Conservation (phyloP, 2,888 invertebrate species). For the Chesias legatella region DNA sequence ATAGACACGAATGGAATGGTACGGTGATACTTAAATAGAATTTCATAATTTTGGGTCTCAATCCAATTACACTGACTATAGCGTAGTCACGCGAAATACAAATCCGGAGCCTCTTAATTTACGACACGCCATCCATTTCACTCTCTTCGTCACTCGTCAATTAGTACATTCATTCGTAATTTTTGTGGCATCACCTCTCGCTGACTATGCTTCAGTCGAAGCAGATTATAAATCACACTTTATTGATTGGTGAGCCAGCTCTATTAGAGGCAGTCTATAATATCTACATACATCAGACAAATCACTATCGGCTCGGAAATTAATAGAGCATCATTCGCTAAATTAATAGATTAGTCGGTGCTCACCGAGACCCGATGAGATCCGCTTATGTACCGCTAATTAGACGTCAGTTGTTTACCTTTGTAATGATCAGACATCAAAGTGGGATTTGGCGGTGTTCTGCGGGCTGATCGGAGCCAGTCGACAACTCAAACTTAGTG, state of each 20-base stretch:
- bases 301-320: constrained; percentile 44
- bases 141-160: neutral
- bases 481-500: constrained; percentile 57
- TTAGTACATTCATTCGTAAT: neutral
- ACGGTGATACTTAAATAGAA: constrained; percentile 12
- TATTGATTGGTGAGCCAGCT: constrained; percentile 18
- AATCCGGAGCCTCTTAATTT: constrained; percentile 22
- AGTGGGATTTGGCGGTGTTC: constrained; percentile 38
- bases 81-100: constrained; percentile 26
- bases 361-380: constrained; percentile 51
- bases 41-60: constrained; percentile 11
- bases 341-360: constrained; percentile 55
- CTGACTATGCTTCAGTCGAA: neutral
- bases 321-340: constrained; percentile 52
- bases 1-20: constrained; percentile 2
- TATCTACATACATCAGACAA: constrained; percentile 31
- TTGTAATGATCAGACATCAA: constrained; percentile 62
- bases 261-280: constrained; percentile 19
- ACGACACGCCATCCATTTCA: constrained; percentile 25
- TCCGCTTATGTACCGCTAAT: constrained; percentile 62
- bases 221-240: constrained; percentile 13
- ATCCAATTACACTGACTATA: constrained; percentile 17
- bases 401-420: constrained; percentile 60
- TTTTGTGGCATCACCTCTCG: constrained; percentile 1
- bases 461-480: constrained; percentile 29